Base-by-base conservation (phyloP, 2,888 invertebrate species). In the Perizoma flavofasciatum region DNA sequence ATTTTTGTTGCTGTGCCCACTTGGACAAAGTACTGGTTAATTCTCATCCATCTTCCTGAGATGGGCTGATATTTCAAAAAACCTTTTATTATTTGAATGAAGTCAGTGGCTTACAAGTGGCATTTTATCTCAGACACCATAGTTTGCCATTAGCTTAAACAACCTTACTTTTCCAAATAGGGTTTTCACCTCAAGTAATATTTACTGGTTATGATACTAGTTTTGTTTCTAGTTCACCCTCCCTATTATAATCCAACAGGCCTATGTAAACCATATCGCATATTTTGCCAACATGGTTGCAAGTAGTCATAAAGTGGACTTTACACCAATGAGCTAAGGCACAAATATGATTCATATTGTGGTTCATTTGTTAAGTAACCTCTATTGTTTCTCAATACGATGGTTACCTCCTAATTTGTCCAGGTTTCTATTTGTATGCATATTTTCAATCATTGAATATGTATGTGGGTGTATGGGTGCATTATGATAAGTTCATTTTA, bases 371-470 rank as follows among this genome's bases (percentile, higher is more conserved):
- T n/a, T n/a, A n/a, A n/a, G n/a, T n/a, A n/a, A n/a, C 22, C 11
- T 10, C 56, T 46, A 60, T 55, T 55, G 55, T 60, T 43, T 51
- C 60, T 55, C 40, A 47, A 50, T 48, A 43, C 34, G 32, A 48
- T 6, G 43, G 43, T 6, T 48, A 6, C 11, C 8, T 4, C 55
- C 59, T 40, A 32, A 44, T 33, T 22, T 47, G 50, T 50, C 37
- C 9, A 41, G 53, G 10, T 50, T 59, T 50, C 50, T 51, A 46
- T 59, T 55, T 55, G 55, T 55, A 55, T 55, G 50, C 43, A 55
- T 59, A 55, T 55, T 55, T 55, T 35, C 40, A 41, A 22, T 37
- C 5, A 49, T 49, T 53, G 4, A 54, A 54, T 46, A 37, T 52
- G 47, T 11, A 22, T 48, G 54, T 55, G 22, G 22, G 32, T 34